These are phyloP conservation scores for Fulmarus glacialis DNA, from an alignment of 2,113 vertebrate species.

Conservation along the genomic window DNA sequence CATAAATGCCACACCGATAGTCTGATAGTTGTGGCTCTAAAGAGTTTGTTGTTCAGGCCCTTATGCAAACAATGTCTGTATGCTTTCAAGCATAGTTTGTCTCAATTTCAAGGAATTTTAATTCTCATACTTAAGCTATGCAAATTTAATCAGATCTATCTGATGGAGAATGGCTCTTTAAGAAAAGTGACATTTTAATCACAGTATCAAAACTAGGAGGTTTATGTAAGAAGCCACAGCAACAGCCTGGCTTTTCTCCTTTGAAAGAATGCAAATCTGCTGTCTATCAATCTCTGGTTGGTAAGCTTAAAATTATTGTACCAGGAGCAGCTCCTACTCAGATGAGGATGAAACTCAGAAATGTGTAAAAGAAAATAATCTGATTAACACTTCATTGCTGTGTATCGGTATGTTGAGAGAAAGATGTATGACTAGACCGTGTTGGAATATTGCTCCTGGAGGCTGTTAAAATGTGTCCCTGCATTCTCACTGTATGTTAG, in stretches of 20 bases:
- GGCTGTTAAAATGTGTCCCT: background rate
- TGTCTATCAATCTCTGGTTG: background rate
- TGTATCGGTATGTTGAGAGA: background rate
- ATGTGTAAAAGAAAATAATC: background rate
- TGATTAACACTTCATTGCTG: background rate
- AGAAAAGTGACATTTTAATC: background rate
- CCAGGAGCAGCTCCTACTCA: background rate
- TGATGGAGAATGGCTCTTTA: background rate
- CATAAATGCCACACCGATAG: background rate
- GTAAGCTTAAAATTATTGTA: background rate
- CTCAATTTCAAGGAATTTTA: background rate
- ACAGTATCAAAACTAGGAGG: background rate
- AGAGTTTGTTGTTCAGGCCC: background rate
- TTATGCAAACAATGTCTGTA: background rate
- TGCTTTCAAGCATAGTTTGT: background rate
- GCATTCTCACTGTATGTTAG: background rate
- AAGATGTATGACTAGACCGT: background rate
- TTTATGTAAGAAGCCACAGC: background rate
- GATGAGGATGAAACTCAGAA: background rate
- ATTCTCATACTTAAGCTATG: background rate
- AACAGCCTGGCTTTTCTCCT: background rate
- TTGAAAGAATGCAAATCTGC: background rate
- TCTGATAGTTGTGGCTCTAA: background rate
- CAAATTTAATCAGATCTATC: background rate
- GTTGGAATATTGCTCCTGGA: background rate